Percentiles rank a stretch among this genome's conserved stretches.
Conservation (phyloP, 2,113 vertebrate genomes). For the Bostrychus sinensis region DNA sequence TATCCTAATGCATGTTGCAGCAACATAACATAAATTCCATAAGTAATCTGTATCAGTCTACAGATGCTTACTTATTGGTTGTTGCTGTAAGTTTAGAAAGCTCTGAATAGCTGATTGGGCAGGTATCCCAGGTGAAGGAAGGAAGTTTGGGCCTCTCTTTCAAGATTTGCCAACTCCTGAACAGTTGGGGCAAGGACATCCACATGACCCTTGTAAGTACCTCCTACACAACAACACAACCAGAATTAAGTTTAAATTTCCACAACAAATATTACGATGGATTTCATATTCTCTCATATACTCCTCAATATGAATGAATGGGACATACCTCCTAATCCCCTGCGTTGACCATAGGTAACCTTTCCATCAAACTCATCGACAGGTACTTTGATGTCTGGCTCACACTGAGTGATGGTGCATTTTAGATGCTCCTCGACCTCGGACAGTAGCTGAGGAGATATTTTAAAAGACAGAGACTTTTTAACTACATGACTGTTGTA, state of each 20-base stretch:
- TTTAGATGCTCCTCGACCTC: constrained; percentile 97
- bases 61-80: background rate
- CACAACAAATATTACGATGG: background rate
- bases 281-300: background rate
- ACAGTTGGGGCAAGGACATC: constrained; percentile 94
- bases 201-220: constrained; percentile 94
- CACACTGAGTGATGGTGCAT: constrained; percentile 95
- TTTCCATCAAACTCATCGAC: constrained; percentile 98
- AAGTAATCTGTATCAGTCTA: background rate
- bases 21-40: background rate
- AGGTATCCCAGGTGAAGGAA: constrained; percentile 96
- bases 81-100: constrained; percentile 81
- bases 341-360: constrained; percentile 93
- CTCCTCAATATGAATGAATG: background rate
- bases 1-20: background rate
- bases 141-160: constrained; percentile 96
- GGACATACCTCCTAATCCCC: constrained; percentile 83
- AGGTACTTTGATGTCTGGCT: constrained; percentile 94
- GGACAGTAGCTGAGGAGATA: constrained; percentile 83
- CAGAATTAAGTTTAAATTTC: background rate
- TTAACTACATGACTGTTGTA: background rate
- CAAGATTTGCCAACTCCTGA: constrained; percentile 90
- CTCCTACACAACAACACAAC: constrained; percentile 76
- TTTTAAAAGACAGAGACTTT: background rate
- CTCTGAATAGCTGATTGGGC: constrained; percentile 95